Evolutionary conservation across 2,797 vertebrate genomes (phyloP).

Genomic region (Neosalanx taihuensis): DNA sequence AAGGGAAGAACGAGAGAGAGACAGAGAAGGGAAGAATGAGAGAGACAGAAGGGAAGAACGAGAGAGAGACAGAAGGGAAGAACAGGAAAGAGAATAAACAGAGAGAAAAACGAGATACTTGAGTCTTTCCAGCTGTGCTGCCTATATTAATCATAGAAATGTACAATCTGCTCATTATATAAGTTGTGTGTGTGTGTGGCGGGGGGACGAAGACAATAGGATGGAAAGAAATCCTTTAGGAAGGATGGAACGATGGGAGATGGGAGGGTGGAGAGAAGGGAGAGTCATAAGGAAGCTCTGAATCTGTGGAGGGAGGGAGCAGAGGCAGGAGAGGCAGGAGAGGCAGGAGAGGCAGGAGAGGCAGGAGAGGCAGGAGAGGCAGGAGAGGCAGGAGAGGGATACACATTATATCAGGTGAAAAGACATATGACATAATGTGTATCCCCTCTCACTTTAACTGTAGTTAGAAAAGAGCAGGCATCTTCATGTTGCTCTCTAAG

Average conservation of each 20-base stretch:
- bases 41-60: conserved; percentile 3
- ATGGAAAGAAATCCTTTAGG: background rate
- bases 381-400: background rate
- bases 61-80: conserved; percentile 2
- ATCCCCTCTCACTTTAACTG: too few species aligned
- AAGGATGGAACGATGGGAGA: background rate
- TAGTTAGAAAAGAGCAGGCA: too few species aligned
- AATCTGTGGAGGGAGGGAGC: background rate
- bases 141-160: background rate
- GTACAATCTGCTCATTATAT: conserved; percentile 3
- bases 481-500: too few species aligned
- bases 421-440: too few species aligned
- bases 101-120: background rate
- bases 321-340: background rate
- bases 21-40: conserved; percentile 9
- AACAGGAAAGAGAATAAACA: background rate
- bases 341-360: conserved; percentile 2
- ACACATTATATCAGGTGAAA: too few species aligned
- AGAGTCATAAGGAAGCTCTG: background rate
- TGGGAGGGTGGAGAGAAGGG: conserved; percentile 11
- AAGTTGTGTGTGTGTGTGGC: background rate
- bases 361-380: background rate
- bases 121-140: background rate
- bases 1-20: conserved; percentile 1
- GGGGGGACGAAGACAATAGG: too few species aligned